Evolutionary conservation across 2,113 vertebrate species (phyloP).

Genomic region (Strix uralensis): DNA sequence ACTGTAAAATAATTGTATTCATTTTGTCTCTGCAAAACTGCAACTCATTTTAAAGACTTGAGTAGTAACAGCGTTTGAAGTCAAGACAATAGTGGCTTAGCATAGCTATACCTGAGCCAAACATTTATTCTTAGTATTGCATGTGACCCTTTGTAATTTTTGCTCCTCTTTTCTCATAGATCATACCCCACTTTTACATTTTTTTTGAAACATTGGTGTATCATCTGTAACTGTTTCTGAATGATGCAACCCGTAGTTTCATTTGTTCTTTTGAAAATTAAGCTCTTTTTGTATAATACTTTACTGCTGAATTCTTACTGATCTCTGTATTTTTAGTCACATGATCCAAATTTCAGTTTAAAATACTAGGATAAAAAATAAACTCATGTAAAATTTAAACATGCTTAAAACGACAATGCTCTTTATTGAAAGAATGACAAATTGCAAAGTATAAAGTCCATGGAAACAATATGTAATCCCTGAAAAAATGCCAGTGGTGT

Average conservation of each 20-base stretch:
- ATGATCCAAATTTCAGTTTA: neutral
- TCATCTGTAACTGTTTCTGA: neutral
- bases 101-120: neutral
- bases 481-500: neutral
- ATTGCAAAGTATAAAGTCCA: neutral
- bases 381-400: neutral
- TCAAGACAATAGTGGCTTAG: neutral
- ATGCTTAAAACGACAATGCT: neutral
- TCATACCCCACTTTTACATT: neutral
- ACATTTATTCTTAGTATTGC: neutral
- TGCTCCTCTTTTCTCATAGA: neutral
- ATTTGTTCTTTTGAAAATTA: neutral
- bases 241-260: neutral
- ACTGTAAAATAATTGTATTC: neutral
- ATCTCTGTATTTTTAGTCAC: neutral
- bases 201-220: neutral
- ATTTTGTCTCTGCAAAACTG: neutral
- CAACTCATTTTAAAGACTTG: neutral
- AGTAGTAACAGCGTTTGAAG: neutral
- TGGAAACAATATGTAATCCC: neutral
- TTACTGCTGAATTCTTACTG: neutral
- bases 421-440: neutral
- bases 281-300: neutral
- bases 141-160: neutral
- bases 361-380: neutral